Conservation (phyloP, 2,888 invertebrate species). For the Drosophila neutralis region DNA sequence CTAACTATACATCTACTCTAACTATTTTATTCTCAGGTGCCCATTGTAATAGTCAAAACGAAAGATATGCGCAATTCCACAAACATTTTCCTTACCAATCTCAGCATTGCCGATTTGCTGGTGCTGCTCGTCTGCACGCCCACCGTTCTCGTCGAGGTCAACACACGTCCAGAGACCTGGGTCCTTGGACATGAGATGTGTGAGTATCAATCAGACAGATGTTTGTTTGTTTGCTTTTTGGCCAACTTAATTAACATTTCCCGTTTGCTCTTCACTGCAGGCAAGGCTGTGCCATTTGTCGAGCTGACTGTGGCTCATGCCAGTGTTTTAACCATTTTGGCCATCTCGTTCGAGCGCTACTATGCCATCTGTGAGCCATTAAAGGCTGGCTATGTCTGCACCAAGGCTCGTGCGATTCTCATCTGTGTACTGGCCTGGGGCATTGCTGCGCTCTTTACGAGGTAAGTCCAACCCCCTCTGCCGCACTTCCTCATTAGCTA, state of each 20-base stretch:
- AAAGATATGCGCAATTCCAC: slow-evolving; percentile 98
- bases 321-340: slow-evolving; percentile 95
- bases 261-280: slow-evolving; percentile 85
- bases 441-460: slow-evolving; percentile 93
- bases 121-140: slow-evolving; percentile 96
- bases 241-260: slow-evolving; percentile 57
- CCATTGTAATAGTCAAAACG: slow-evolving; percentile 95
- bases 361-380: slow-evolving; percentile 97
- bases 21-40: slow-evolving; percentile 85
- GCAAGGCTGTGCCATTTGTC: slow-evolving; percentile 96
- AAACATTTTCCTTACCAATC: slow-evolving; percentile 96
- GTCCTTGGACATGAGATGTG: slow-evolving; percentile 96
- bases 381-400: slow-evolving; percentile 95
- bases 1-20: too few relatives aligned
- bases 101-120: slow-evolving; percentile 96
- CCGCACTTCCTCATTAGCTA: background rate
- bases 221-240: slow-evolving; percentile 22
- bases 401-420: slow-evolving; percentile 92
- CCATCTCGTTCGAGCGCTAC: slow-evolving; percentile 96
- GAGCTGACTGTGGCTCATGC: slow-evolving; percentile 96
- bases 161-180: slow-evolving; percentile 96
- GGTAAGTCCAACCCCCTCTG: slow-evolving; percentile 86
- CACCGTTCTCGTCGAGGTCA: slow-evolving; percentile 96
- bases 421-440: slow-evolving; percentile 94
- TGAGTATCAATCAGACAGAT: slow-evolving; percentile 87